These are phyloP conservation scores for Agrochola litura DNA, from an alignment of 2,888 invertebrate genomes.

Conservation along the genomic window DNA sequence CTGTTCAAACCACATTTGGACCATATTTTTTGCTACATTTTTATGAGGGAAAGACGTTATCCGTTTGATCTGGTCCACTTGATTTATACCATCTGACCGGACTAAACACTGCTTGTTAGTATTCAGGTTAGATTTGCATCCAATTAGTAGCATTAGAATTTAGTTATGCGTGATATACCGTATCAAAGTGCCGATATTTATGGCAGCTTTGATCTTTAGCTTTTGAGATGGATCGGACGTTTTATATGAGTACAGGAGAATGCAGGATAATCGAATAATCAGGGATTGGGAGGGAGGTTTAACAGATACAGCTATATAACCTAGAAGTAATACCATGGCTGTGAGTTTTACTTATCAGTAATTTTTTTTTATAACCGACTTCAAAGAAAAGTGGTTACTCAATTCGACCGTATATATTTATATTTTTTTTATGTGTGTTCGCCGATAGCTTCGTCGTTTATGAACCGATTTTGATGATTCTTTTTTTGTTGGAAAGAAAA, in stretches of 20 bases:
- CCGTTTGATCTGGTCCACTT: slow-evolving; percentile 81
- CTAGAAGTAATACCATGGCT: background rate
- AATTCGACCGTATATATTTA: too few species aligned
- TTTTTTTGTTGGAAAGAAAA: too few species aligned
- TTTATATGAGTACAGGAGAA: slow-evolving; percentile 8
- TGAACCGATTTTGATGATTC: too few species aligned
- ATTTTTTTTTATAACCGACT: too few species aligned
- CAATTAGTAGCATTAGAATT: slow-evolving; percentile 82
- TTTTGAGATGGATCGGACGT: slow-evolving; percentile 18
- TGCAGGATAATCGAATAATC: background rate
- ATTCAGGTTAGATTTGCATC: slow-evolving; percentile 87
- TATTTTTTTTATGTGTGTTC: too few species aligned
- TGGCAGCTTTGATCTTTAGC: slow-evolving; percentile 50
- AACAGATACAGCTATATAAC: too few species aligned
- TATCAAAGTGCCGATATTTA: slow-evolving; percentile 69
- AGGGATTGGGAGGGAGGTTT: background rate
- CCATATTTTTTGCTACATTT: slow-evolving; percentile 74
- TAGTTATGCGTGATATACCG: slow-evolving; percentile 78
- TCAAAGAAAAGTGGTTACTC: too few species aligned
- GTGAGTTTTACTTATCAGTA: background rate
- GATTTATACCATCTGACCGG: slow-evolving; percentile 82
- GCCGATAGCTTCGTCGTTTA: too few species aligned
- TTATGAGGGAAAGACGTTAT: slow-evolving; percentile 81
- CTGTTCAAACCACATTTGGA: slow-evolving; percentile 84
- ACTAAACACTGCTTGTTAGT: slow-evolving; percentile 85